These are phyloP conservation scores for Caenorhabditis macrosperma DNA, from an alignment of 2,888 invertebrate genomes.

Conservation along the genomic window DNA sequence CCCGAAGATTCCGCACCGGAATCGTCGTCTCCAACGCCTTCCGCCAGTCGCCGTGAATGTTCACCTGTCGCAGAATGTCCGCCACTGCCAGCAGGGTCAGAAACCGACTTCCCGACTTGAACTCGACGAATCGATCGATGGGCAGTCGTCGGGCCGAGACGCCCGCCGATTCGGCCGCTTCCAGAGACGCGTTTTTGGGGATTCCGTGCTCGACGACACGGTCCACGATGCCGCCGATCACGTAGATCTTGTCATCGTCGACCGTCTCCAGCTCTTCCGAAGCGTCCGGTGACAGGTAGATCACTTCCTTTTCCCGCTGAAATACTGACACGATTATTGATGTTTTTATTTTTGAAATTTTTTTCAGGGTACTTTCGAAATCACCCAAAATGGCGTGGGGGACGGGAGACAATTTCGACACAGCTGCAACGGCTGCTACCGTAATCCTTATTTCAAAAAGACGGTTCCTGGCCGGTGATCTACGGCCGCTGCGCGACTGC, in stretches of 20 bases:
- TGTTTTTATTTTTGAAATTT: too few species aligned
- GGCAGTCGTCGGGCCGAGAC: constrained; percentile 62
- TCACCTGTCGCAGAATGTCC: constrained; percentile 73
- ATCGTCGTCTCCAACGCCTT: constrained; percentile 66
- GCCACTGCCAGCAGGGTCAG: constrained; percentile 75
- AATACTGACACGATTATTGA: constrained; percentile 25
- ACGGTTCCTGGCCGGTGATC: too few species aligned
- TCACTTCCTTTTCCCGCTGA: constrained; percentile 25
- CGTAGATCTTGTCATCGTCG: constrained; percentile 66
- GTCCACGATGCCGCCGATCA: constrained; percentile 79
- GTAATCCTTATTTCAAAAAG: too few species aligned
- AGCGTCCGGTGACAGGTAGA: constrained; percentile 77
- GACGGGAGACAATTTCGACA: too few species aligned
- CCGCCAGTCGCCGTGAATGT: constrained; percentile 70
- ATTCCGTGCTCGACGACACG: constrained; percentile 73
- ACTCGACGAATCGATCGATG: constrained; percentile 57
- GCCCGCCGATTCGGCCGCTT: constrained; percentile 68
- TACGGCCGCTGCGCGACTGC: too few species aligned
- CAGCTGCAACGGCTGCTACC: too few species aligned
- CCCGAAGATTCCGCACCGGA: constrained; percentile 69
- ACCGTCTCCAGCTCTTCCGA: constrained; percentile 68
- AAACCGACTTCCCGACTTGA: constrained; percentile 70
- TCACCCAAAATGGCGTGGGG: too few species aligned
- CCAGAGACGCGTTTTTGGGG: constrained; percentile 68
- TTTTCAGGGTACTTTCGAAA: too few species aligned